Evolutionary conservation across 2,888 invertebrate species (phyloP).

Genomic region (Neoascia interrupta): DNA sequence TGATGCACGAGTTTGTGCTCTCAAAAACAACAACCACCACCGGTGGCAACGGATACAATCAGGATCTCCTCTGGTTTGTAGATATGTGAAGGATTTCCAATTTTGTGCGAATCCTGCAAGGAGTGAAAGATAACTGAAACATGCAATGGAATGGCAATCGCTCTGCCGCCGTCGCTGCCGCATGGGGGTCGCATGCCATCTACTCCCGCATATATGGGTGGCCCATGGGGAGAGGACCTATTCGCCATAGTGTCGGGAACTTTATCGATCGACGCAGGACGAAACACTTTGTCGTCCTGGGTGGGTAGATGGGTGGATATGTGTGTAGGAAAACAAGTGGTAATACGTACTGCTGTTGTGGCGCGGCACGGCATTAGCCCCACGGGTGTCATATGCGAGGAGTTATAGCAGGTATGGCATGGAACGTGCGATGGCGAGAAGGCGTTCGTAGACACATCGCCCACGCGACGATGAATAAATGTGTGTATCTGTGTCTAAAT

Average conservation of each 20-base stretch:
- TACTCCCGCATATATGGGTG: background rate
- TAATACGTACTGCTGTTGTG: slow-evolving; percentile 50
- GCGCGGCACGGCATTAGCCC: background rate
- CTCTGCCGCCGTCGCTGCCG: too few species aligned
- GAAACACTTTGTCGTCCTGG: slow-evolving; percentile 39
- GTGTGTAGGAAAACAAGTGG: slow-evolving; percentile 52
- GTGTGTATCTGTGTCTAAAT: slow-evolving; percentile 39
- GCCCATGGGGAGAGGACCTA: background rate
- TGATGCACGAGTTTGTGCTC: slow-evolving; percentile 24
- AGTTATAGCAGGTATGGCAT: background rate
- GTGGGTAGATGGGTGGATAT: background rate
- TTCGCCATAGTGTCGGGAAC: slow-evolving; percentile 51
- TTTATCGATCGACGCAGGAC: slow-evolving; percentile 50
- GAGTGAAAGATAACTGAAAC: slow-evolving; percentile 67
- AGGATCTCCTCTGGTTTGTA: slow-evolving; percentile 58
- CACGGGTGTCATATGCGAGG: too few species aligned
- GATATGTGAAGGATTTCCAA: slow-evolving; percentile 65
- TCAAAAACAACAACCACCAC: too few species aligned
- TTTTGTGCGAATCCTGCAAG: slow-evolving; percentile 69
- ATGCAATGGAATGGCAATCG: slow-evolving; percentile 46
- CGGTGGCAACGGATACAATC: slow-evolving; percentile 47
- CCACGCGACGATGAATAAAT: slow-evolving; percentile 50
- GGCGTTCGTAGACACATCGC: slow-evolving; percentile 57
- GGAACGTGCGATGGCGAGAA: slow-evolving; percentile 14
- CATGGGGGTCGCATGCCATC: background rate